Base-by-base conservation (phyloP, 1,140 invertebrate genomes). In the Physella acuta region DNA sequence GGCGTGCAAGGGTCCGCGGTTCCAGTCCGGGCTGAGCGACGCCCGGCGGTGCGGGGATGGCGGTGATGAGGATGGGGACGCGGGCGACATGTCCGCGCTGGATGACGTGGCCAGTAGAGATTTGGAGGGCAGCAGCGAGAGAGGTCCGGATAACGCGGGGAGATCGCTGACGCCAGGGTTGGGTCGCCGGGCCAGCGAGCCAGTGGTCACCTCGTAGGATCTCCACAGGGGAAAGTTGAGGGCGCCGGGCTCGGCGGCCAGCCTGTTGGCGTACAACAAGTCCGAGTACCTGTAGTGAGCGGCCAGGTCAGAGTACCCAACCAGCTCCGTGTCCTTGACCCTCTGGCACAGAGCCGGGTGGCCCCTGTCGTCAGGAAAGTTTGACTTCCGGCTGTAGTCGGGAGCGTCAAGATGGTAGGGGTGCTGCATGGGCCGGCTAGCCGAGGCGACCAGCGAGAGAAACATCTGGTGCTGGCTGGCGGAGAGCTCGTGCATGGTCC, bases 61-160 rank as follows among this genome's bases (percentile, higher is more conserved):
- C 26, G 28, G 31, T 3, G 59, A 61, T 5, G 59, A 61, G 8
- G 37, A 44, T 4, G 59, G 59, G 1, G 56, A 59, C 30, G 56
- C n/a, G n/a, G n/a, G n/a, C n/a, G n/a, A n/a, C n/a, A n/a, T n/a
- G n/a, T n/a, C n/a, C n/a, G n/a, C n/a, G n/a, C n/a, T n/a, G n/a
- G n/a, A 58, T 20, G 59, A 61, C 28, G 59, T 24, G 20, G 39
- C 39, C 59, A 61, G 59, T 61, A 3, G 59, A 61, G n/a, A 61
- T 36, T 26, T 61, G 59, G 20, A 61, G 59, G 16, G 59, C 2
- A 36, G 39, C 26, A 61, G 39, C 1, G 59, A 44, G 17, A 61
- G 37, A 26, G 59, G 20, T 17, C 39, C 36, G 11, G 37, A 31
- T 2, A 39, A 11, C 39, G 34, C 4, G 36, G n/a, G n/a, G 36